phyloP scores from a whole-genome alignment of 2,888 invertebrate species.

The Dimorphilus gyrociliatus region DNA sequence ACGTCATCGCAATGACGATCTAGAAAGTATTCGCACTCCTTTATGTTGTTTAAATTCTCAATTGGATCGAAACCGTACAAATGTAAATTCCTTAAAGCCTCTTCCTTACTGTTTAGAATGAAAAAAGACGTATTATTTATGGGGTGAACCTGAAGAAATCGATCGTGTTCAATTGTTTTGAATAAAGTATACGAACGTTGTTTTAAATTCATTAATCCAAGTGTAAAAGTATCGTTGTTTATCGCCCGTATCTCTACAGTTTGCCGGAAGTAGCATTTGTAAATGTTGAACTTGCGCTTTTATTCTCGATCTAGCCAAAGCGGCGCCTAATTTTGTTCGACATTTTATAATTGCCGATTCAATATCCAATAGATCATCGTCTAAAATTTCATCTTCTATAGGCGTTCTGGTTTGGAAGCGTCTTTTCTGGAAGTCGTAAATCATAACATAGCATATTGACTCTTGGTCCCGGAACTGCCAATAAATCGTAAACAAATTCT shows the following conservation, averaged over 20 bases:
- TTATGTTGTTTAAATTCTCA: conserved; percentile 10
- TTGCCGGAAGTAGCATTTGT: conserved; percentile 2
- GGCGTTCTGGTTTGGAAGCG: conserved; percentile 26
- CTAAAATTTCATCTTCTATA: conserved; percentile 12
- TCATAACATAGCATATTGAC: conserved; percentile 23
- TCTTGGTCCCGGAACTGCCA: conserved; percentile 19
- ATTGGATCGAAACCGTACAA: too few species aligned
- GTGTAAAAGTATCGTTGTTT: too few species aligned
- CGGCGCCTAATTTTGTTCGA: conserved; percentile 26
- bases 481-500: too few species aligned
- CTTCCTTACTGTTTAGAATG: conserved; percentile 5
- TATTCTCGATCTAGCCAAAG: conserved; percentile 28
- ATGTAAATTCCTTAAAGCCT: too few species aligned
- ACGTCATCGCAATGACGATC: conserved; percentile 28
- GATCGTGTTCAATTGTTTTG: background rate
- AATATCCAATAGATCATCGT: conserved; percentile 16
- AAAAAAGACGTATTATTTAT: background rate
- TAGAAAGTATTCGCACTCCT: conserved; percentile 15
- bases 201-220: conserved; percentile 30
- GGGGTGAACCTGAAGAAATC: background rate
- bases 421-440: conserved; percentile 28
- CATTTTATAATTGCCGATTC: conserved; percentile 22
- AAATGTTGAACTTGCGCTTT: conserved; percentile 15
- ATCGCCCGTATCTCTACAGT: too few species aligned
- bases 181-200: conserved; percentile 15